Conservation (phyloP, 2,888 invertebrate species). For the Luperina nickerlii region DNA sequence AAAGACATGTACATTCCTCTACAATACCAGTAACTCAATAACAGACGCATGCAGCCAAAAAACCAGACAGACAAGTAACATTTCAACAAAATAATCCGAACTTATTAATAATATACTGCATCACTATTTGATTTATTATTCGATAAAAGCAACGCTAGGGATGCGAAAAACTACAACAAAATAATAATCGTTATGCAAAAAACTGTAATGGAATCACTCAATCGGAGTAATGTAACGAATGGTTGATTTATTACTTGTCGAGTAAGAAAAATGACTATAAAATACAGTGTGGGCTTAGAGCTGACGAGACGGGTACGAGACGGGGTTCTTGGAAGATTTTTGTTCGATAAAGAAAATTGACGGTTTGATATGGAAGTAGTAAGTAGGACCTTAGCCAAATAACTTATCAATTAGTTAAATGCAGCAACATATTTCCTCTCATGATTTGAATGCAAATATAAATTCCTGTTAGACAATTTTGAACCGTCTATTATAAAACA, state of each 20-base stretch:
- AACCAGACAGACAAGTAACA: constrained; percentile 21
- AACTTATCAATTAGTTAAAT: neutral
- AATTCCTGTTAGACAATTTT: neutral
- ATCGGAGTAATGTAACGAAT: constrained; percentile 88
- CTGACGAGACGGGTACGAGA: constrained; percentile 69
- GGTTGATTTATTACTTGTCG: constrained; percentile 87
- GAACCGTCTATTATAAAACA: neutral
- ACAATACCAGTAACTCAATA: constrained; percentile 11
- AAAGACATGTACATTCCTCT: too few species aligned
- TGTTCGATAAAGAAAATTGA: neutral
- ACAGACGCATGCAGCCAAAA: constrained; percentile 11
- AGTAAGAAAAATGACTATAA: constrained; percentile 89
- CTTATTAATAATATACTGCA: constrained; percentile 54
- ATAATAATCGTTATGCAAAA: constrained; percentile 87
- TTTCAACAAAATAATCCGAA: constrained; percentile 41
- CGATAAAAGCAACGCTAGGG: constrained; percentile 63
- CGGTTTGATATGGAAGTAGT: neutral
- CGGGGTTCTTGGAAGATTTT: constrained; percentile 1
- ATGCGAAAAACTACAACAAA: constrained; percentile 66
- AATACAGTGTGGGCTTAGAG: constrained; percentile 76
- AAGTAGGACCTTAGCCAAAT: neutral
- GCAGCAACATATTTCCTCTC: neutral
- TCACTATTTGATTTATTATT: constrained; percentile 65
- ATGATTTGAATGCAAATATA: neutral
- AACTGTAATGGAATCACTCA: constrained; percentile 88